Evolutionary conservation across 2,888 invertebrate species (phyloP).

Genomic region (Ptychoptera contaminata): DNA sequence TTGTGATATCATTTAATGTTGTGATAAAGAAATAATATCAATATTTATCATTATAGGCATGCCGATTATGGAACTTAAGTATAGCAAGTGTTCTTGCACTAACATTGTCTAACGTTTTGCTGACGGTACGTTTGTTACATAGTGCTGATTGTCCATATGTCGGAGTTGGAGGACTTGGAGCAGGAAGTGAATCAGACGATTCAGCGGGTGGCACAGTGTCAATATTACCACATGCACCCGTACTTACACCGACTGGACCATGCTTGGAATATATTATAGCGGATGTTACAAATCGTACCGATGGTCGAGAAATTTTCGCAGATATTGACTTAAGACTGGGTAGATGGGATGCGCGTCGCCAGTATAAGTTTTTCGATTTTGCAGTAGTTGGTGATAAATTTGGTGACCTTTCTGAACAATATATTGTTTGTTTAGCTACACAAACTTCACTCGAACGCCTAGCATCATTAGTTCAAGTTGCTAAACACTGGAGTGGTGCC

Average conservation of each 20-base stretch:
- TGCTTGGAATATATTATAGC: slow-evolving; percentile 11
- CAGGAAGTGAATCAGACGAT: slow-evolving; percentile 11
- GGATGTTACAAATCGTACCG: slow-evolving; percentile 22
- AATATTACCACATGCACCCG: slow-evolving; percentile 12
- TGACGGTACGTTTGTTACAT: slow-evolving; percentile 41
- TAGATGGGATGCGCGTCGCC: slow-evolving; percentile 54
- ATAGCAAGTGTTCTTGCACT: slow-evolving; percentile 38
- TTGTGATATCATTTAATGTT: neutral
- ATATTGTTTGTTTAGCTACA: slow-evolving; percentile 60
- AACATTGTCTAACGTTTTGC: slow-evolving; percentile 44
- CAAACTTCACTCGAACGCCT: slow-evolving; percentile 75
- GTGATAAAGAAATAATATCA: neutral
- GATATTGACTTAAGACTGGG: slow-evolving; percentile 49
- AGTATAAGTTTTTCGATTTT: slow-evolving; percentile 59
- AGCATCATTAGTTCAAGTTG: slow-evolving; percentile 59
- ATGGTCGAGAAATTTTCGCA: slow-evolving; percentile 31
- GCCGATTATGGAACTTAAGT: slow-evolving; percentile 2
- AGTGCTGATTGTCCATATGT: slow-evolving; percentile 27
- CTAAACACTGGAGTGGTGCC: slow-evolving; percentile 71
- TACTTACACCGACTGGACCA: slow-evolving; percentile 10
- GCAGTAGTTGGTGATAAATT: slow-evolving; percentile 52
- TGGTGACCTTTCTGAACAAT: slow-evolving; percentile 38
- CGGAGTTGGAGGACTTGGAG: too few species aligned
- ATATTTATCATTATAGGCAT: slow-evolving; percentile 1
- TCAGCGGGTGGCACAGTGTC: slow-evolving; percentile 12